Evolutionary conservation across 92 coral and sea anemone species (phyloP).

Genomic region (Hydrozoanthus gracilis): DNA sequence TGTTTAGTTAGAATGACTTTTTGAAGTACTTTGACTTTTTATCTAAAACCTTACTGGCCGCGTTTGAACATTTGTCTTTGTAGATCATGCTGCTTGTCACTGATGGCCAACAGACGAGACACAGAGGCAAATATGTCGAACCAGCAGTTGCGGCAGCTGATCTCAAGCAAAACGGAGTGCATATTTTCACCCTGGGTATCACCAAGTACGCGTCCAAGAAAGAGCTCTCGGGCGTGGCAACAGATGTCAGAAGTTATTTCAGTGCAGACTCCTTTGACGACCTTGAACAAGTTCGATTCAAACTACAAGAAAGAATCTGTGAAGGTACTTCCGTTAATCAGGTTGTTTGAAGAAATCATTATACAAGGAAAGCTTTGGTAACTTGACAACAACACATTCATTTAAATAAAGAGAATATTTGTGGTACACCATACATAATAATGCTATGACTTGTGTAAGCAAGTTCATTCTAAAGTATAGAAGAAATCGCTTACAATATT

Average conservation of each 20-base stretch:
- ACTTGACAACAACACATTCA: background rate
- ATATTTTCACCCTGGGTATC: constrained; percentile 26
- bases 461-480: background rate
- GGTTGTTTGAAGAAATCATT: background rate
- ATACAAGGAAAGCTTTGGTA: too few relatives aligned
- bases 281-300: constrained; percentile 13
- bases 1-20: too few relatives aligned
- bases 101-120: constrained; percentile 33
- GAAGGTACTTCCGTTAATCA: constrained; percentile 10
- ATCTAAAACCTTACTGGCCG: too few relatives aligned
- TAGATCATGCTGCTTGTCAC: constrained; percentile 32
- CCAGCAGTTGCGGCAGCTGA: constrained; percentile 24
- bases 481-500: background rate
- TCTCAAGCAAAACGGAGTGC: constrained; percentile 34
- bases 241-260: constrained; percentile 19
- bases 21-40: too few relatives aligned
- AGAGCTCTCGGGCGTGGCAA: constrained; percentile 16
- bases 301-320: constrained; percentile 1
- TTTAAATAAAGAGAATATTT: background rate
- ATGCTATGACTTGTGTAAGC: too few relatives aligned
- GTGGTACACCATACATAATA: too few relatives aligned
- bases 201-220: constrained; percentile 4
- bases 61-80: background rate
- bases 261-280: constrained; percentile 37
- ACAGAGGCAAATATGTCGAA: constrained; percentile 19